Evolutionary conservation across 2,113 vertebrate genomes (phyloP).

Genomic region (Amblyopsis rosae): DNA sequence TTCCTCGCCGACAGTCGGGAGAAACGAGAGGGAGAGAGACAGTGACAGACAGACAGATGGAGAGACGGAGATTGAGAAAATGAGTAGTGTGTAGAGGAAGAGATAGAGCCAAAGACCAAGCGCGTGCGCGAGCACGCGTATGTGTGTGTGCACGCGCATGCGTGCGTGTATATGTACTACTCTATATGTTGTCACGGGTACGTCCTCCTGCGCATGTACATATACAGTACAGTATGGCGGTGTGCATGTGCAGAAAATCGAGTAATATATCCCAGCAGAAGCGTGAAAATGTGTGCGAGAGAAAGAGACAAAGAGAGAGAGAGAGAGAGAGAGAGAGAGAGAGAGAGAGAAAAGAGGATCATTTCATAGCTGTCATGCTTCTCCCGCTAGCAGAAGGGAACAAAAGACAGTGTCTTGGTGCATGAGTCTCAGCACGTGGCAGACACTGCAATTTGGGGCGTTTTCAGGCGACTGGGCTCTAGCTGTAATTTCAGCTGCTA

Average conservation of each 20-base stretch:
- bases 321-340: constrained; percentile 5
- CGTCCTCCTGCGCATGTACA: background rate
- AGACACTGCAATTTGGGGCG: constrained; percentile 73
- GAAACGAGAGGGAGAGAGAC: constrained; percentile 39
- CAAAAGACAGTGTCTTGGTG: constrained; percentile 71
- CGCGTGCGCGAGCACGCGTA: constrained; percentile 31
- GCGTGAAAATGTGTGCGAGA: constrained; percentile 23
- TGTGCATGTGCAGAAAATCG: constrained; percentile 22
- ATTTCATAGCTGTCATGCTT: constrained; percentile 79
- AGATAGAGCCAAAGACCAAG: constrained; percentile 39
- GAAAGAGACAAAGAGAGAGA: constrained; percentile 9
- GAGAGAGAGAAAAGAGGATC: constrained; percentile 53
- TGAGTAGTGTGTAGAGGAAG: constrained; percentile 21
- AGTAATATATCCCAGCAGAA: constrained; percentile 28
- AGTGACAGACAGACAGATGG: background rate
- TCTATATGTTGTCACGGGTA: too few relatives aligned
- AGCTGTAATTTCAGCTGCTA: constrained; percentile 60
- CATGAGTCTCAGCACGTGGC: constrained; percentile 67
- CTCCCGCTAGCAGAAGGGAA: constrained; percentile 71
- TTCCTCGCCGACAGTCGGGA: constrained; percentile 70
- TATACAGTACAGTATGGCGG: background rate
- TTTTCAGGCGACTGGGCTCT: constrained; percentile 64
- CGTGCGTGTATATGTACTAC: background rate
- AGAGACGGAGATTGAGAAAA: constrained; percentile 26
- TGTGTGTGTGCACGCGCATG: constrained; percentile 29